These are phyloP conservation scores for Xiphophorus birchmanni DNA, from an alignment of 2,797 vertebrate species.

Conservation along the genomic window DNA sequence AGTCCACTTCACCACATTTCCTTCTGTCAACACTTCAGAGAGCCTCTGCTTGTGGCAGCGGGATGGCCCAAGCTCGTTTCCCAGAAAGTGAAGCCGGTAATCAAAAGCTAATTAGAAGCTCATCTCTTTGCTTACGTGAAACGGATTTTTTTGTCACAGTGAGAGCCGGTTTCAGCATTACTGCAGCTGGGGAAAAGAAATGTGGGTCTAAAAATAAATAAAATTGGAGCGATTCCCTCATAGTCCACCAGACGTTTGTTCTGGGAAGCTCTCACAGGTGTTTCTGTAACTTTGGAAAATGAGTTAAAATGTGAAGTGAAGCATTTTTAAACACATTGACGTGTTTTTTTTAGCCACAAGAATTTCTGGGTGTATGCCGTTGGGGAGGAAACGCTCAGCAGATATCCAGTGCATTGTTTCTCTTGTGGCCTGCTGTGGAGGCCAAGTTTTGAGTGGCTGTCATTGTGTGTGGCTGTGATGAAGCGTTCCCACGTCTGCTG, in stretches of 20 bases:
- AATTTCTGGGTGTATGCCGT: background rate
- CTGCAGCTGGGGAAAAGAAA: conserved; percentile 19
- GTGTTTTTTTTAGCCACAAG: background rate
- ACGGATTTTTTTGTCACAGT: conserved; percentile 4
- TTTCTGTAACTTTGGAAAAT: background rate
- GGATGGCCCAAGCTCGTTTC: background rate
- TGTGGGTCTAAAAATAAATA: conserved; percentile 14
- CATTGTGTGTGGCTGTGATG: conserved; percentile 42
- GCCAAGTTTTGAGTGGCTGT: conserved; percentile 49
- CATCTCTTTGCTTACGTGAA: background rate
- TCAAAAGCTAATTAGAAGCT: background rate
- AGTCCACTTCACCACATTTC: background rate
- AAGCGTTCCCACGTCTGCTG: conserved; percentile 36
- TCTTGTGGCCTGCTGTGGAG: conserved; percentile 14
- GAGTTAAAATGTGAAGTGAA: background rate
- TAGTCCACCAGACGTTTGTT: conserved; percentile 22
- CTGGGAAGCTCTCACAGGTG: background rate
- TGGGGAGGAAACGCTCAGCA: conserved; percentile 5
- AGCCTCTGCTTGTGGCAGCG: background rate
- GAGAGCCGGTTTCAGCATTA: background rate
- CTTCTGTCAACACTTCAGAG: background rate
- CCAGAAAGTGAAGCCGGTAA: background rate
- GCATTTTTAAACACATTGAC: background rate
- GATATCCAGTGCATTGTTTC: conserved; percentile 23
- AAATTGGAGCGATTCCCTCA: conserved; percentile 3